Conservation (phyloP, 2,797 vertebrate species). For the Macropus fuliginosus region DNA sequence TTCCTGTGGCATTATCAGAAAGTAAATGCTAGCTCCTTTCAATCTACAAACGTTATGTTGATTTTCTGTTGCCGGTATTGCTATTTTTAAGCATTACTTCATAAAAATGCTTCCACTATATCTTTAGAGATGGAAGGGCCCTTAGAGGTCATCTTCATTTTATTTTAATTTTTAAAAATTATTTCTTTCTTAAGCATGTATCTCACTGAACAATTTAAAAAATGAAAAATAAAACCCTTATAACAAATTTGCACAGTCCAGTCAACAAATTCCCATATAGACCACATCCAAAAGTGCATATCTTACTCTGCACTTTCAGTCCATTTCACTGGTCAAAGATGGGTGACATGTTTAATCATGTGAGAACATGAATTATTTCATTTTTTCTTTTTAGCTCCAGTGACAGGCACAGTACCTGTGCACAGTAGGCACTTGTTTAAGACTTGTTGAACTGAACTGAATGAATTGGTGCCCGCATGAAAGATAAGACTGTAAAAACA, state of each 20-base stretch:
- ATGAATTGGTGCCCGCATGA: background rate
- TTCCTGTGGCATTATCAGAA: background rate
- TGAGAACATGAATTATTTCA: background rate
- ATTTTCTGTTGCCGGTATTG: background rate
- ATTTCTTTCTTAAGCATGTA: background rate
- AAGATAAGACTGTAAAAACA: background rate
- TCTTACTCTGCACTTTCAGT: background rate
- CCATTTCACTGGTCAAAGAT: background rate
- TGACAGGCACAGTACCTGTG: background rate
- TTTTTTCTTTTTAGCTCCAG: background rate
- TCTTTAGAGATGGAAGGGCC: background rate
- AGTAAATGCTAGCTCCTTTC: background rate
- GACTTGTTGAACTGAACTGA: background rate
- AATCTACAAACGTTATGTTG: background rate
- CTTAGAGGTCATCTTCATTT: background rate
- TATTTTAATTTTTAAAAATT: background rate
- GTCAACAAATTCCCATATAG: background rate
- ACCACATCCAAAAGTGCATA: background rate
- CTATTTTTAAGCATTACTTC: background rate
- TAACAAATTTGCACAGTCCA: background rate
- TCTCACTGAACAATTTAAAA: background rate
- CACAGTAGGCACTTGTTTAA: background rate
- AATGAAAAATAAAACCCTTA: background rate
- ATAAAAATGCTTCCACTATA: background rate
- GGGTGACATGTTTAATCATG: background rate